A percentile compares a stretch with the other conserved stretches of the same genome.
These are phyloP conservation scores for Synergus umbraculus DNA, from an alignment of 2,888 invertebrate genomes.

Conservation along the genomic window DNA sequence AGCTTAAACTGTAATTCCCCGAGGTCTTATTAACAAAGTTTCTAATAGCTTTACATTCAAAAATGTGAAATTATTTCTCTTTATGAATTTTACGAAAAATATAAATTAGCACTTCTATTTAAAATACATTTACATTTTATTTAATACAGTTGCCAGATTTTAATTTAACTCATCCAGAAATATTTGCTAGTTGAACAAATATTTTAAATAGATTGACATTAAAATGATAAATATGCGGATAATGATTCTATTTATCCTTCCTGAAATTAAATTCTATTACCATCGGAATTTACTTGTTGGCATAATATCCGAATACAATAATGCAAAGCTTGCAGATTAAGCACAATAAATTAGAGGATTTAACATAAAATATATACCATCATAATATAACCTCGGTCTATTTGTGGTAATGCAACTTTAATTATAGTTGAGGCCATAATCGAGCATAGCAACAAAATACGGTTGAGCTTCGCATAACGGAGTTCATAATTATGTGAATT, in stretches of 20 bases:
- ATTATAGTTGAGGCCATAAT: constrained; percentile 3
- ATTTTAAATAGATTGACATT: no score
- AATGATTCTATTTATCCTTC: background rate
- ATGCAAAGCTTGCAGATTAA: background rate
- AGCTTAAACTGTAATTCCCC: background rate
- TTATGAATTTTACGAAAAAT: no score
- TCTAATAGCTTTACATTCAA: background rate
- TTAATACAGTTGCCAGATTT: background rate
- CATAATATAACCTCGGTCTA: background rate
- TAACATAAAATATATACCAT: background rate
- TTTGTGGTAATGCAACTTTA: constrained; percentile 9
- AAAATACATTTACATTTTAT: no score
- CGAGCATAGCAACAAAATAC: background rate
- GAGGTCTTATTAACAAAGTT: background rate
- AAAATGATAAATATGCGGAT: background rate
- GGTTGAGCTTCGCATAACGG: background rate
- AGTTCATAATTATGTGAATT: constrained; percentile 2
- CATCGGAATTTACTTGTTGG: background rate
- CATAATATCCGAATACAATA: background rate
- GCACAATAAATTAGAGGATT: background rate
- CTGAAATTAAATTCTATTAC: background rate
- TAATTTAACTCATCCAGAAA: background rate
- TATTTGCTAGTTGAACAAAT: no score
- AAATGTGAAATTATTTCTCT: background rate
- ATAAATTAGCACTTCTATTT: no score